These are phyloP conservation scores for Syrrhaptes paradoxus DNA, from an alignment of 2,113 vertebrate genomes.

Conservation along the genomic window DNA sequence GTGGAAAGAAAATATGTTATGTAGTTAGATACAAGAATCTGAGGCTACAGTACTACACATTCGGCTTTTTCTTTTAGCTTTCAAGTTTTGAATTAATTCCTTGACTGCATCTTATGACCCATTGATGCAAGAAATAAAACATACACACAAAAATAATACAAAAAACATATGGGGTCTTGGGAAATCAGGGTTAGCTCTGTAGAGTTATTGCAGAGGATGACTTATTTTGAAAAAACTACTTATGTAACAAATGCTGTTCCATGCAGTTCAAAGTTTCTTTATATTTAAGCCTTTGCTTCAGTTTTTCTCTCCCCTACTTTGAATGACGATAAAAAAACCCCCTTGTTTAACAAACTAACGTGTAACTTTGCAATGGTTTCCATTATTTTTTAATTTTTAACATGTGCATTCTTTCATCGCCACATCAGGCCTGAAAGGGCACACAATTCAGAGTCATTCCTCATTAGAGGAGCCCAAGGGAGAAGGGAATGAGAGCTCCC, in stretches of 20 bases:
- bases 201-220: background rate
- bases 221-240: slow-evolving; percentile 17
- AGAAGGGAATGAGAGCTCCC: background rate
- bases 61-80: slow-evolving; percentile 24
- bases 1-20: slow-evolving; percentile 99
- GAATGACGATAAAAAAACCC: background rate
- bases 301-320: background rate
- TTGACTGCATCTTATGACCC: slow-evolving; percentile 61
- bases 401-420: background rate
- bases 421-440: background rate
- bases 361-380: background rate
- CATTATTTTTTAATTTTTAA: background rate
- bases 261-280: background rate
- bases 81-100: slow-evolving; percentile 66
- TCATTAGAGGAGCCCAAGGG: background rate
- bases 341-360: background rate
- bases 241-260: background rate
- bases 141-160: background rate
- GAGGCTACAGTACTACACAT: slow-evolving; percentile 72
- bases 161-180: slow-evolving; percentile 15
- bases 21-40: slow-evolving; percentile 83
- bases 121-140: slow-evolving; percentile 59
- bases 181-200: background rate
- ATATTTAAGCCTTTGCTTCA: background rate
- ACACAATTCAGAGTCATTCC: background rate